These are phyloP conservation scores for Neofelis nebulosa DNA, from an alignment of 2,113 vertebrate species.

Conservation along the genomic window DNA sequence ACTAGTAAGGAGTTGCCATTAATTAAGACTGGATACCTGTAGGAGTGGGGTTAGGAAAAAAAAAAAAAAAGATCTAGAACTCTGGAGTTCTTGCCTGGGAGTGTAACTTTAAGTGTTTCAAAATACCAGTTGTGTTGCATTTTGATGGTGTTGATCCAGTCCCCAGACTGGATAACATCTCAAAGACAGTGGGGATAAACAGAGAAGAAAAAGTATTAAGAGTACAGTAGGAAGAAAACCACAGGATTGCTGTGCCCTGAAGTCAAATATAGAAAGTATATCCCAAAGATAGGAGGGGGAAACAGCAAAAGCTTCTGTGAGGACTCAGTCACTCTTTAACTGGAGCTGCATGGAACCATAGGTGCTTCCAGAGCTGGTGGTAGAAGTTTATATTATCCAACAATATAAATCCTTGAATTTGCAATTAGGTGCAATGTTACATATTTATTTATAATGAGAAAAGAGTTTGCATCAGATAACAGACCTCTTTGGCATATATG, in stretches of 20 bases:
- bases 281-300: neutral
- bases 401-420: neutral
- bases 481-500: neutral
- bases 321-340: accelerated
- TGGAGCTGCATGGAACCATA: neutral
- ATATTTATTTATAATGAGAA: neutral
- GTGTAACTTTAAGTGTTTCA: neutral
- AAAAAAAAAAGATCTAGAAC: neutral
- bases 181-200: neutral
- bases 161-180: neutral
- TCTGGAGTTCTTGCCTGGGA: neutral
- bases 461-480: neutral
- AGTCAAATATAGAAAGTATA: neutral
- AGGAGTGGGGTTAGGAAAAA: neutral
- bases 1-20: neutral
- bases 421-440: neutral
- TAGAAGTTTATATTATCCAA: neutral
- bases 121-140: neutral
- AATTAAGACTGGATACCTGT: neutral
- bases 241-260: neutral
- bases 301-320: neutral
- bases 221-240: neutral
- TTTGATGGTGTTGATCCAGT: neutral
- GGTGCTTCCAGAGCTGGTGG: accelerated
- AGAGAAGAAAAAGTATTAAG: neutral